Evolutionary conservation across 2,888 invertebrate genomes (phyloP), one percentile per base, ranked within the genome.

Genomic region (Amiota minor): DNA sequence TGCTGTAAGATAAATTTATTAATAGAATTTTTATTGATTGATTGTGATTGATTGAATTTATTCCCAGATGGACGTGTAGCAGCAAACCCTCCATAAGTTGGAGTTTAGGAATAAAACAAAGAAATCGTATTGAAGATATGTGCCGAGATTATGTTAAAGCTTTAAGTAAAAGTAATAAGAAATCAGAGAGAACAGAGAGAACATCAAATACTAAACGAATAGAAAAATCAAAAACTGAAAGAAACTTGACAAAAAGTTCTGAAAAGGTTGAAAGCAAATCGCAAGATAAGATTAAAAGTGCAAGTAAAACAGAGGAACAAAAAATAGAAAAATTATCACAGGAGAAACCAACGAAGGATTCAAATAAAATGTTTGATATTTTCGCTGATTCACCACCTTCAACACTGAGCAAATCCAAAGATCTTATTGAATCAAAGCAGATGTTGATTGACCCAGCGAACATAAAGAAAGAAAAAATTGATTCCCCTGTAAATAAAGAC

Each of bases 301-400:
- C n/a, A 56, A 56, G 53, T 65, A 65, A 65, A 16, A 16, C 16
- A 11, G 16, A 47, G 46, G 10, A 65, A 45, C 6, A n/a, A 16
- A 45, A 47, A 12, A 11, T 12, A 16, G 47, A 65, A 16, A 20
- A 50, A 50, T 20, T 14, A 9, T 2, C 67, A 12, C 9, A 12
- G 10, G 35, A 35, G 6, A 35, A 35, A 35, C 16, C 0, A 14
- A 12, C 20, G 18, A 73, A 62, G 65, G 53, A n/a, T 49, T 67
- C 9, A 9, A 49, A 59, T 45, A 62, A 61, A 72, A 35, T 16
- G 23, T 80, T 79, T 53, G 87, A 88, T 75, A 87, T 87, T 77
- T 88, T 87, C 72, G 87, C 87, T 23, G 87, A 86, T 68, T 87
- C 88, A 8, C 85, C 86, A 64, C 83, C 35, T 6, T 35, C 86